Conservation (phyloP, 2,797 vertebrate species). For the Chromis chromis region DNA sequence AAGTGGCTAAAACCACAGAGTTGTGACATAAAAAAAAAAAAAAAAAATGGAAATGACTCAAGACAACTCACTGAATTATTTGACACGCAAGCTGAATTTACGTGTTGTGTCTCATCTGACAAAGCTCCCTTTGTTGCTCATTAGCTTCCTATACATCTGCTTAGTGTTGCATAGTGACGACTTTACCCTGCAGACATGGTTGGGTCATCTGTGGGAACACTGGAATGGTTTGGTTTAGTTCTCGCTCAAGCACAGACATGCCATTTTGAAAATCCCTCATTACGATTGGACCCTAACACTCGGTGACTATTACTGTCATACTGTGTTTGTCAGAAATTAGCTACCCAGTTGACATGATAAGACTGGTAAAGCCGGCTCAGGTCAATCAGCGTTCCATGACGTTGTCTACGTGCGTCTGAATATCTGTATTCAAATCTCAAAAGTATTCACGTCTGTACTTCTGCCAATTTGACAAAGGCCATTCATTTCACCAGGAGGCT, state of each 20-base stretch:
- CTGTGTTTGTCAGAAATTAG: background rate
- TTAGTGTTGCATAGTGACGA: background rate
- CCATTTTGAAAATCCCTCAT: background rate
- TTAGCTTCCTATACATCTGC: background rate
- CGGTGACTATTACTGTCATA: background rate
- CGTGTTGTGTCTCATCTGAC: background rate
- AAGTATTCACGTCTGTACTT: background rate
- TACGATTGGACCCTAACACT: no score
- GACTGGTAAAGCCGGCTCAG: background rate
- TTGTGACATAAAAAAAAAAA: no score
- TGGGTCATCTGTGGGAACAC: background rate
- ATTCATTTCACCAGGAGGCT: conserved; percentile 7
- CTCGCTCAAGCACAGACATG: conserved; percentile 11
- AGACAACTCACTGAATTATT: no score
- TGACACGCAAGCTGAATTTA: background rate
- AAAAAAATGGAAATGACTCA: no score
- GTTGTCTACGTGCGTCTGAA: background rate
- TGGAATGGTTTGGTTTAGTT: background rate
- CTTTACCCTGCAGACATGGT: background rate
- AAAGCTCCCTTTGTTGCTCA: background rate
- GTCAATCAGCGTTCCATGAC: no score
- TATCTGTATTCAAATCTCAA: background rate
- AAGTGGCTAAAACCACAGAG: no score
- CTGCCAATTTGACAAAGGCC: background rate
- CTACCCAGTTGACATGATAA: background rate